A percentile compares a stretch with the other conserved stretches of the same genome.
Conservation (phyloP, 64 coral and sea anemone genomes). For the Orbicella faveolata region DNA sequence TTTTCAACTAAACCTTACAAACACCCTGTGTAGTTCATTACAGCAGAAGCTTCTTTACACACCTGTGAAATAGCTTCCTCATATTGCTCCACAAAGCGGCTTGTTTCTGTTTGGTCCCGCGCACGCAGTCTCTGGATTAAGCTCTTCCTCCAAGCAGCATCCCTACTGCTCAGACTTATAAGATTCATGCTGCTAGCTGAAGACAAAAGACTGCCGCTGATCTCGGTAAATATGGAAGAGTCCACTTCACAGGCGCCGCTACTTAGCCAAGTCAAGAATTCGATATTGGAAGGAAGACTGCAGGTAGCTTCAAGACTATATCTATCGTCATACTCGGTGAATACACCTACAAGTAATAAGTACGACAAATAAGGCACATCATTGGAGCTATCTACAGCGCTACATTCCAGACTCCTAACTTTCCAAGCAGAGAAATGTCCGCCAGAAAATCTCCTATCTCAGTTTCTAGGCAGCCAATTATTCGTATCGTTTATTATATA, state of each 20-base stretch:
- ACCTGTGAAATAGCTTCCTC: constrained; percentile 93
- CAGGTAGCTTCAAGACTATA: neutral
- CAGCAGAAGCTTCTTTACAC: neutral
- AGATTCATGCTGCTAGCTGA: constrained; percentile 76
- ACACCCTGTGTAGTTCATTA: too few relatives aligned
- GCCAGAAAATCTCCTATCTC: too few relatives aligned
- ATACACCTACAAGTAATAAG: constrained; percentile 1
- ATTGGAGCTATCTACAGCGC: neutral
- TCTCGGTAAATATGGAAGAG: constrained; percentile 64
- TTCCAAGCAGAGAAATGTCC: too few relatives aligned
- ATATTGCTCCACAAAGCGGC: constrained; percentile 28
- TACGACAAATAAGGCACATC: neutral
- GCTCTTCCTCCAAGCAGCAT: constrained; percentile 76
- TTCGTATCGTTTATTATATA: too few relatives aligned
- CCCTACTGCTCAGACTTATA: constrained; percentile 47
- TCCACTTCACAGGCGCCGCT: constrained; percentile 88
- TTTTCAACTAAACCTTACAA: too few relatives aligned
- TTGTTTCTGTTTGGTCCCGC: constrained; percentile 67
- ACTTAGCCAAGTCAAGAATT: constrained; percentile 83
- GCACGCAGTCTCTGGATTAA: constrained; percentile 58
- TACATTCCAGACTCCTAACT: too few relatives aligned
- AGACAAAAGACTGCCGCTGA: constrained; percentile 51
- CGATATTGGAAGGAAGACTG: constrained; percentile 67
- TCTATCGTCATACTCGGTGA: constrained; percentile 38
- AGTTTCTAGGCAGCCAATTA: too few relatives aligned